Base-by-base conservation (phyloP, 2,888 invertebrate genomes). In the Lasioglossum villosulum region DNA sequence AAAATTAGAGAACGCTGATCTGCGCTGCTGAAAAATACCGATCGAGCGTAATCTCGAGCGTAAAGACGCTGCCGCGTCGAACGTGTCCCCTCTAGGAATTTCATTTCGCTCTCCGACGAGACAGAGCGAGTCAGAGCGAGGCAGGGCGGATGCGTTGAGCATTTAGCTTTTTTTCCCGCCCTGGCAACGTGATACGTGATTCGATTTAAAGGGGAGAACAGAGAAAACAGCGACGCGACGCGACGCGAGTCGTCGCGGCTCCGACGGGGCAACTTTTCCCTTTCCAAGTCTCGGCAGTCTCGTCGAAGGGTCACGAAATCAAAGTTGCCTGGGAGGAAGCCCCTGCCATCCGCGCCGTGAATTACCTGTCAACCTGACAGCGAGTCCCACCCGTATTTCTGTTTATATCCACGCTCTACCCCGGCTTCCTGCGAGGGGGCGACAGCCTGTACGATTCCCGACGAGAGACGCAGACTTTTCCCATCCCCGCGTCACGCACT, bases 321-420 rank as follows among this genome's bases (percentile, higher is more conserved):
- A 84, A 84, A 86, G 81, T 86, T 79, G 73, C 59, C 52, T 66
- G 66, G 27, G 12, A 37, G 39, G 75, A 52, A 79, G 37, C 72
- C 63, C 19, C 73, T 37, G 45, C 59, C 27, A 75, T 75, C 74
- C 23, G 48, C 37, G 52, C 68, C 52, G 79, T 37, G 85, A 84
- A 86, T 86, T 85, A 86, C 86, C 77, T 86, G 86, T 82, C 86
- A 84, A 23, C 63, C 52, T 39, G 81, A 86, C 86, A 63, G 73
- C 72, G 48, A 75, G 68, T 52, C 75, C 34, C 71, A 52, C 3
- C 68, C 68, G 78, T 56, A 16, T 75, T 84, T 78, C 78, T 80
- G 80, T 86, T 78, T 81, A 66, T 75, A 84, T 27, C 42, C 27
- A 66, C 6, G 19, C 19, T 34, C 27, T 30, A 30, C 14, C 27